These are phyloP conservation scores for Oncorhynchus gorbuscha DNA, from an alignment of 2,113 vertebrate genomes.

Conservation along the genomic window DNA sequence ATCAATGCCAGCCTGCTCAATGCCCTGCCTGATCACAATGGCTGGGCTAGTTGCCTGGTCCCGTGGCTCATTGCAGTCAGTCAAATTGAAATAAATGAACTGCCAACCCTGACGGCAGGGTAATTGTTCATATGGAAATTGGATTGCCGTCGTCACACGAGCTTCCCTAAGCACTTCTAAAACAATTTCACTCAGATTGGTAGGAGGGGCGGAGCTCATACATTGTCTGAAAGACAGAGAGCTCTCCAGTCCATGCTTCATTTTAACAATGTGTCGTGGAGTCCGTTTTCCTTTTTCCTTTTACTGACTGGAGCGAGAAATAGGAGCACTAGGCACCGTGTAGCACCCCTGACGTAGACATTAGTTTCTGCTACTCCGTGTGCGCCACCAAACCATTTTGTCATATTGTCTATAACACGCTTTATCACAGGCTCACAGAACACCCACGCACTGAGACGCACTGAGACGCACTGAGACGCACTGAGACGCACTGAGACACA, in stretches of 20 bases:
- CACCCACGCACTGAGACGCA: conserved; percentile 3
- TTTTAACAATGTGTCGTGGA: conserved; percentile 44
- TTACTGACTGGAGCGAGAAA: conserved; percentile 28
- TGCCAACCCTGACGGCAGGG: conserved; percentile 69
- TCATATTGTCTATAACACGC: conserved; percentile 38
- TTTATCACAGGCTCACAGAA: conserved; percentile 53
- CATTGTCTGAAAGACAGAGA: conserved; percentile 11
- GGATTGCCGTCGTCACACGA: conserved; percentile 65
- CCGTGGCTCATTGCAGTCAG: conserved; percentile 55
- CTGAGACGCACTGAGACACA: no score
- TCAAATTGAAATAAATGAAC: conserved; percentile 80
- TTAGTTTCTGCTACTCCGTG: conserved; percentile 15
- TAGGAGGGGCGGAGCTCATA: conserved; percentile 31
- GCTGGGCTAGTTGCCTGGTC: conserved; percentile 48
- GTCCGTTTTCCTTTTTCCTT: not conserved
- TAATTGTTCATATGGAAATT: conserved; percentile 80
- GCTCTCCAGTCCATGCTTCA: conserved; percentile 46
- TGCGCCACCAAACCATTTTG: conserved; percentile 34
- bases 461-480: not conserved
- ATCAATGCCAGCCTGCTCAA: conserved; percentile 40
- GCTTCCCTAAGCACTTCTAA: conserved; percentile 50
- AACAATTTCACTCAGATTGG: conserved; percentile 45
- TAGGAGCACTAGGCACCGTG: conserved; percentile 20
- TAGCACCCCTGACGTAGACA: not conserved
- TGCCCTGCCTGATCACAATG: conserved; percentile 52